phyloP scores from a whole-genome alignment of 2,888 invertebrate species.

The Hemithea aestivaria region DNA sequence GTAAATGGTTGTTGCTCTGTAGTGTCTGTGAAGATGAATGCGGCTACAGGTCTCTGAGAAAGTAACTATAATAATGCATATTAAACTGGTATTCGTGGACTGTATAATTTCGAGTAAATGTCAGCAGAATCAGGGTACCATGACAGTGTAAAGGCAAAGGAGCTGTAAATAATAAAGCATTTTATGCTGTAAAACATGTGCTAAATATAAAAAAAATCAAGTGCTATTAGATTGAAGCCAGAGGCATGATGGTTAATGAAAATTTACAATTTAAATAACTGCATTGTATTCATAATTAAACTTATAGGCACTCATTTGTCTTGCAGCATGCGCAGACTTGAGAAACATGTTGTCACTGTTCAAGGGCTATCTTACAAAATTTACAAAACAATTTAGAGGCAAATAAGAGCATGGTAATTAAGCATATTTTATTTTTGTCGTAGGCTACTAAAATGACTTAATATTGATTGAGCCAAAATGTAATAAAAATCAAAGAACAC shows the following conservation, averaged over 20 bases:
- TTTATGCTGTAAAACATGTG: conserved; percentile 48
- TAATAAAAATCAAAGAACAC: conserved; percentile 50
- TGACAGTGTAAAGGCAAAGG: conserved; percentile 33
- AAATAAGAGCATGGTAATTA: conserved; percentile 58
- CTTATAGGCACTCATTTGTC: conserved; percentile 30
- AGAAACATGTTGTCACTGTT: conserved; percentile 35
- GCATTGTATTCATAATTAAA: conserved; percentile 23
- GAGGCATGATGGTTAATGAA: conserved; percentile 45
- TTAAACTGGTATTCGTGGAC: conserved; percentile 33
- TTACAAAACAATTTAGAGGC: conserved; percentile 44
- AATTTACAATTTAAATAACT: conserved; percentile 13
- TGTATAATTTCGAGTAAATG: conserved; percentile 42
- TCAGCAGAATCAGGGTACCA: conserved; percentile 37
- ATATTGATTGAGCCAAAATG: conserved; percentile 71
- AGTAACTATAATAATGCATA: conserved; percentile 25
- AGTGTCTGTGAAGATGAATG: conserved; percentile 55
- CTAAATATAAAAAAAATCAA: conserved; percentile 44
- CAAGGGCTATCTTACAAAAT: conserved; percentile 41
- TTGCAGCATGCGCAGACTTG: conserved; percentile 66
- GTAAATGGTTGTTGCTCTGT: conserved; percentile 40
- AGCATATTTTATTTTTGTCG: conserved; percentile 49
- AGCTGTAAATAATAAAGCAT: conserved; percentile 65
- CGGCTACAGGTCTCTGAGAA: conserved; percentile 59
- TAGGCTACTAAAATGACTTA: conserved; percentile 65
- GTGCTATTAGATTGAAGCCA: conserved; percentile 69